A percentile compares a stretch with the other conserved stretches of the same genome.
Evolutionary conservation across 2,888 invertebrate species (phyloP).

Genomic region (Tachina grossa): DNA sequence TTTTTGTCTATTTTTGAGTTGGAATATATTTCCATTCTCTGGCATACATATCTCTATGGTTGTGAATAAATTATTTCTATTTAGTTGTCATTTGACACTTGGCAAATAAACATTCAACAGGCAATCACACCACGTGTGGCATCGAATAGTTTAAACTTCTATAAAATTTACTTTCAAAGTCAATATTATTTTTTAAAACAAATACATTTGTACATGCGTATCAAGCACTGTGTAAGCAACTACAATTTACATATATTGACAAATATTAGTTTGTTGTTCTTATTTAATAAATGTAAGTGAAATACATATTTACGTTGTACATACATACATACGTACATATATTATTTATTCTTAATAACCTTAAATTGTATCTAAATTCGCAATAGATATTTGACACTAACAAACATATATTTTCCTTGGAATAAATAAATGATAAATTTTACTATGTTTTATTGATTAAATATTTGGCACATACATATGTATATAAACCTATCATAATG

Average conservation of each 20-base stretch:
- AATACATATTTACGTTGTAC: background rate
- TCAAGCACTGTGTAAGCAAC: constrained; percentile 5
- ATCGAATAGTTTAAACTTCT: constrained; percentile 8
- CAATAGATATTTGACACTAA: background rate
- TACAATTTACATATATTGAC: constrained; percentile 10
- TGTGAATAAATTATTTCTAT: constrained; percentile 32
- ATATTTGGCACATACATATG: no score
- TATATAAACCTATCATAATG: no score
- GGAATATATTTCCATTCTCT: constrained; percentile 48
- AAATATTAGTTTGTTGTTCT: constrained; percentile 12
- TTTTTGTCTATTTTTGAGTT: constrained; percentile 44
- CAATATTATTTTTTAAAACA: background rate
- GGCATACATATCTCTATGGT: constrained; percentile 27
- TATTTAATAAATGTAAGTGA: constrained; percentile 41
- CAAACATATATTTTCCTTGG: background rate
- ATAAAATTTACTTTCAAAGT: constrained; percentile 24
- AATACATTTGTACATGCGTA: background rate
- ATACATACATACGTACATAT: background rate
- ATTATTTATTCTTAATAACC: constrained; percentile 8
- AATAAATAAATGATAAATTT: no score
- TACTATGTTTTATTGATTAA: no score
- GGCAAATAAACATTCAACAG: constrained; percentile 69
- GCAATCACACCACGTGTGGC: constrained; percentile 63
- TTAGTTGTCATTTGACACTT: constrained; percentile 65
- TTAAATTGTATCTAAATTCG: constrained; percentile 9